A percentile compares a stretch with the other conserved stretches of the same genome.
Conservation (phyloP, 2,888 invertebrate species). For the Cryptocheilus praepositus region DNA sequence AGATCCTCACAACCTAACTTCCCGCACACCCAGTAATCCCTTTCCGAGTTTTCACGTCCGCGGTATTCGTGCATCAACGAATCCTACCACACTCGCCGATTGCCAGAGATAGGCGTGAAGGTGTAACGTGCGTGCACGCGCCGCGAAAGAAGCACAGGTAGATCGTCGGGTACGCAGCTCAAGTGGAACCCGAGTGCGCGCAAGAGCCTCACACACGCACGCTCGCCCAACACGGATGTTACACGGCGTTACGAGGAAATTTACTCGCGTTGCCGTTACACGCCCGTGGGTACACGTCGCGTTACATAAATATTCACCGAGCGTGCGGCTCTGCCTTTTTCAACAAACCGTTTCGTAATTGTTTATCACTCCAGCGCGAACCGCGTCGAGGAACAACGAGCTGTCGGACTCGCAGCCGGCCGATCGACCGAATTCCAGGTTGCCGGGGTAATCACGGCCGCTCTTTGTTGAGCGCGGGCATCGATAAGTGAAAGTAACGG, state of each 20-base stretch:
- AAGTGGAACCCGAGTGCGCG: neutral
- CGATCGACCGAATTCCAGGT: no score
- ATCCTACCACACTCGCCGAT: constrained; percentile 23
- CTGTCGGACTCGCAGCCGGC: neutral
- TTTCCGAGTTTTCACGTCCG: no score
- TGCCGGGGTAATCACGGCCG: neutral
- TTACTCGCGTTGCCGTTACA: constrained; percentile 67
- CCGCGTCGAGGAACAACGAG: constrained; percentile 25
- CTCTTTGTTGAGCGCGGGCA: no score
- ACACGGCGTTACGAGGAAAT: constrained; percentile 48
- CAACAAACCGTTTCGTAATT: constrained; percentile 68
- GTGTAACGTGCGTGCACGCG: constrained; percentile 27
- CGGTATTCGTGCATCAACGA: constrained; percentile 25
- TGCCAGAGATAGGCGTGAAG: constrained; percentile 39
- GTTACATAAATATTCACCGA: constrained; percentile 65
- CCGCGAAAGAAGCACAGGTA: neutral
- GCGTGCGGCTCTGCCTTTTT: constrained; percentile 52
- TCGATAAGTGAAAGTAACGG: constrained; percentile 10
- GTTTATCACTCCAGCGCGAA: constrained; percentile 50
- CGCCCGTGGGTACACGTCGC: constrained; percentile 48
- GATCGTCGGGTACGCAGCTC: neutral
- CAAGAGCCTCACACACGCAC: neutral
- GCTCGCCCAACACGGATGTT: constrained; percentile 39
- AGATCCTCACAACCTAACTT: no score
- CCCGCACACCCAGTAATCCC: constrained; percentile 3